Evolutionary conservation across 2,797 vertebrate species (phyloP).

Genomic region (Coracias cyanogaster): DNA sequence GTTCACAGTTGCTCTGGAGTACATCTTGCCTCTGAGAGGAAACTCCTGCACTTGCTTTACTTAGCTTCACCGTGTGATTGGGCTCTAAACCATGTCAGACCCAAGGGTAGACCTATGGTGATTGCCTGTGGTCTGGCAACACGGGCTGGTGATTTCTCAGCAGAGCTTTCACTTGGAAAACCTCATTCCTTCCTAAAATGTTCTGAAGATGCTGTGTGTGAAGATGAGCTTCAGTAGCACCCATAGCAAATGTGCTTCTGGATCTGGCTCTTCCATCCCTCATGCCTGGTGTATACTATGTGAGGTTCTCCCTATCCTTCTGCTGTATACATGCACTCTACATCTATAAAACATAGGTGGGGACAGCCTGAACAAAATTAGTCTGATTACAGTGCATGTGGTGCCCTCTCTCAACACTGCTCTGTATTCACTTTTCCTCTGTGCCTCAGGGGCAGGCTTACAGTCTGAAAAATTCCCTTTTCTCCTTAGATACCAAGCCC

Average conservation of each 20-base stretch:
- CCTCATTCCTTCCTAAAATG: constrained; percentile 16
- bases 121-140: constrained; percentile 13
- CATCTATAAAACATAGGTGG: background rate
- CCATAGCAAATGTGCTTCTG: constrained; percentile 25
- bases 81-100: background rate
- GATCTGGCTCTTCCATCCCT: background rate
- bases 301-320: constrained; percentile 19
- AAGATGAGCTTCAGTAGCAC: background rate
- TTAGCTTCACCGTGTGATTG: background rate
- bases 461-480: background rate
- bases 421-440: background rate
- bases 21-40: background rate
- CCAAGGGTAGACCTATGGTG: background rate
- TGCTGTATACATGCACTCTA: background rate
- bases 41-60: background rate
- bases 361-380: background rate
- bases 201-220: background rate
- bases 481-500: background rate
- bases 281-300: background rate
- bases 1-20: background rate
- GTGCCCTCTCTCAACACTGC: background rate
- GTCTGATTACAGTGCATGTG: background rate
- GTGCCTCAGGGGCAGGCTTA: background rate
- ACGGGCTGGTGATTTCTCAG: constrained; percentile 10
- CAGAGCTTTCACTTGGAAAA: constrained; percentile 48